phyloP scores from a whole-genome alignment of 2,888 invertebrate genomes.

The Plebejus argus region DNA sequence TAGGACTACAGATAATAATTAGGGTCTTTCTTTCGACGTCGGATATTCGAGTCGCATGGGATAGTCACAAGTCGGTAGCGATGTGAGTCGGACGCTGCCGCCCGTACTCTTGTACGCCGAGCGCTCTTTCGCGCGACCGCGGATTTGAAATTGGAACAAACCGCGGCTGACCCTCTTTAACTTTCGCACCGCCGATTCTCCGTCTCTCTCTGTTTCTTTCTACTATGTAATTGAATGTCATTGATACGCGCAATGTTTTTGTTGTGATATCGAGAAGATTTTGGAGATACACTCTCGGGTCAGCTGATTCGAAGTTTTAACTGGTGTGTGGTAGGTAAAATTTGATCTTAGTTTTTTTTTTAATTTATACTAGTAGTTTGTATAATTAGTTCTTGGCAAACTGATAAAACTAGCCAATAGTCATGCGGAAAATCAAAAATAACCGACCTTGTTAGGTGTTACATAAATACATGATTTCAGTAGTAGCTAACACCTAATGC shows the following conservation, averaged over 20 bases:
- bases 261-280: conserved; percentile 52
- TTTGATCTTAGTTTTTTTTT: background rate
- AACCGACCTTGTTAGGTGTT: conserved; percentile 3
- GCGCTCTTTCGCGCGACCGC: conserved; percentile 69
- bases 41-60: conserved; percentile 63
- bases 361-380: background rate
- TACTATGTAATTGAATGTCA: conserved; percentile 49
- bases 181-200: conserved; percentile 46
- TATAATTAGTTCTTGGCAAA: conserved; percentile 4
- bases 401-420: conserved; percentile 12
- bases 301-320: conserved; percentile 5
- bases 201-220: conserved; percentile 58
- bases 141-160: conserved; percentile 73
- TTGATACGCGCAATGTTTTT: conserved; percentile 75
- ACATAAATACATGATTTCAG: background rate
- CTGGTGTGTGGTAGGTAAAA: background rate
- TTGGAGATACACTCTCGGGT: conserved; percentile 11
- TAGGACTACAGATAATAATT: conserved; percentile 59
- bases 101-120: conserved; percentile 54
- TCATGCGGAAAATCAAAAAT: conserved; percentile 15
- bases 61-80: conserved; percentile 78
- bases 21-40: conserved; percentile 71
- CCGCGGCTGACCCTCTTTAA: conserved; percentile 58
- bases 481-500: background rate
- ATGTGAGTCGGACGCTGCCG: conserved; percentile 73